These are phyloP conservation scores for Aleiodes sp. DNA, from an alignment of 1,140 invertebrate species.

Conservation along the genomic window DNA sequence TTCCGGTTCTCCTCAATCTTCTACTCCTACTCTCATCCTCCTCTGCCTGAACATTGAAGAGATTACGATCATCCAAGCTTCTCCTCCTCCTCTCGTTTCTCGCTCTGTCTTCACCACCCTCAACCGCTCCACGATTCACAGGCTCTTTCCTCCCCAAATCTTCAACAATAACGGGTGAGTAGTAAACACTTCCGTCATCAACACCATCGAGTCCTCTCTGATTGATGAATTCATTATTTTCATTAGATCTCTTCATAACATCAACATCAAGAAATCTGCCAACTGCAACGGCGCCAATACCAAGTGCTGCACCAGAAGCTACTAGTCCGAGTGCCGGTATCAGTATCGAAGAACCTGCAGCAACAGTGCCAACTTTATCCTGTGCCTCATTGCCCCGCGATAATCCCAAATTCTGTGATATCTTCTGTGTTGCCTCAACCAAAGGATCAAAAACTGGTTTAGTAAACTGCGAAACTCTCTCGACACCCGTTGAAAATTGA, in stretches of 20 bases:
- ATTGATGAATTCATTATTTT: conserved; percentile 65
- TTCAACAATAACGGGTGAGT: too few species aligned
- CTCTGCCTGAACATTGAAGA: conserved; percentile 33
- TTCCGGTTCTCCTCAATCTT: conserved; percentile 47
- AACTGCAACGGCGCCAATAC: conserved; percentile 80
- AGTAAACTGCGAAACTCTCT: conserved; percentile 75
- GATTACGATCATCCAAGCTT: conserved; percentile 39
- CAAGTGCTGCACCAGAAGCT: conserved; percentile 80
- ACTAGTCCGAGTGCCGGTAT: conserved; percentile 79
- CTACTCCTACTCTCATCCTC: conserved; percentile 26
- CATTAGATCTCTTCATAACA: conserved; percentile 67
- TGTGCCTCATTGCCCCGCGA: conserved; percentile 68
- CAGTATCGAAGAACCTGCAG: conserved; percentile 69
- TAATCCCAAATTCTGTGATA: conserved; percentile 78
- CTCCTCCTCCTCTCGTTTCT: conserved; percentile 34
- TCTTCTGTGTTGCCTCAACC: conserved; percentile 80
- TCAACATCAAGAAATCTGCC: conserved; percentile 76
- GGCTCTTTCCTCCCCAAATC: too few species aligned
- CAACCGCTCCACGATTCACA: too few species aligned
- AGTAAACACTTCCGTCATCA: not conserved
- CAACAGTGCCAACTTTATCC: conserved; percentile 76
- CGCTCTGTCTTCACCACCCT: not conserved
- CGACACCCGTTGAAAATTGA: conserved; percentile 75
- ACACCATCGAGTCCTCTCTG: conserved; percentile 64
- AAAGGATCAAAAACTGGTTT: conserved; percentile 77